Base-by-base conservation (phyloP, 2,113 vertebrate species). In the Piprites chloris region DNA sequence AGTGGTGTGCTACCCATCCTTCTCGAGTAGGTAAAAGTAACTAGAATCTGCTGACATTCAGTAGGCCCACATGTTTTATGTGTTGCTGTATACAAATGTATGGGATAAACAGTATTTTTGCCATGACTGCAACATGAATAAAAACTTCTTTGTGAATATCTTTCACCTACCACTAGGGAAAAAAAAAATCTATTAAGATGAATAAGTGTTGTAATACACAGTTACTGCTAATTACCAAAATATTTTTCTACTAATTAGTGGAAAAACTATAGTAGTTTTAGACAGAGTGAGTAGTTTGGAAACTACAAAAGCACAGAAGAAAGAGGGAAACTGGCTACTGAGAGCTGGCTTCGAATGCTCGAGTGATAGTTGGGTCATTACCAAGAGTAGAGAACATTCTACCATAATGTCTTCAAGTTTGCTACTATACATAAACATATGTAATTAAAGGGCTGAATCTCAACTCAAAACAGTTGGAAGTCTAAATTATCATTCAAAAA, bases 331-430 rank as follows among this genome's bases (percentile, higher is more conserved):
- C 85, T 93, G 95, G 92, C 90, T 96, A 92, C 73, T 80, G 59
- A 89, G 69, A 87, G 86, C 80, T 97, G 96, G 94, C 96, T 96
- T 93, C 8, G 14, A 95, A 90, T 21, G 6, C 80, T 95, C 55
- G 39, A 96, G 93, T 83, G 78, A 95, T 95, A 95, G 66, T 91
- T 97, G 96, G 95, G 96, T 96, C 96, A 96, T 55, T 95, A 96
- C 95, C 95, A 97, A 96, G 65, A 93, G 69, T 20, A 94, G 79
- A 93, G 92, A 96, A 96, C 89, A 95, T 89, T 94, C 92, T 58
- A 96, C 81, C 93, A 96, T 95, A 96, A 96, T 93, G 91, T 96
- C 95, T 96, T 95, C 95, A 95, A 94, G 91, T 96, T 97, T 95
- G 93, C 89, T 94, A 84, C 91, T 97, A 94, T 87, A 97, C 95